phyloP scores from a whole-genome alignment of 2,888 invertebrate genomes.

The Achlya flavicornis region DNA sequence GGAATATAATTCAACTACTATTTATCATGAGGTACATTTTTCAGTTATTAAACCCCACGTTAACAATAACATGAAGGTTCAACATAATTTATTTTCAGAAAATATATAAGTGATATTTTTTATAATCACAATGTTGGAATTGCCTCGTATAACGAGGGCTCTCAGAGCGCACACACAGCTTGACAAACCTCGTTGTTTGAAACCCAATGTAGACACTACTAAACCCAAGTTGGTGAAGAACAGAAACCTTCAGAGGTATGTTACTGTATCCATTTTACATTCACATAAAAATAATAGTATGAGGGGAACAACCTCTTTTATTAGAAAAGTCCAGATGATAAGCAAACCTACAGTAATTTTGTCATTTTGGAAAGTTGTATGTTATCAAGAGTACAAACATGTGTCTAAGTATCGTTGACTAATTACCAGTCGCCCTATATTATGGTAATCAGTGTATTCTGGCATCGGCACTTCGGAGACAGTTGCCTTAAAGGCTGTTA shows the following conservation, averaged over 20 bases:
- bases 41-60: not conserved
- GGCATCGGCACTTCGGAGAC: no score
- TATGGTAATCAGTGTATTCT: no score
- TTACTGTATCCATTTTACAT: not conserved
- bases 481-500: no score
- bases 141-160: constrained; percentile 87
- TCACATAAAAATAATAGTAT: not conserved
- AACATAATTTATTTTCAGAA: not conserved
- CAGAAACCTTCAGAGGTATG: constrained; percentile 62
- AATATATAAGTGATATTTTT: not conserved
- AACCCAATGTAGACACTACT: constrained; percentile 49
- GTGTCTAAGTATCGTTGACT: no score
- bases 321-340: no score
- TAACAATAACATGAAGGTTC: not conserved
- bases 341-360: no score
- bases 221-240: constrained; percentile 40
- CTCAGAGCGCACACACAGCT: constrained; percentile 85
- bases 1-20: not conserved
- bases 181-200: constrained; percentile 74
- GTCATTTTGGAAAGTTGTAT: no score
- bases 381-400: no score
- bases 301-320: no score
- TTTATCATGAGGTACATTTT: not conserved
- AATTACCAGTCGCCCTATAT: no score
- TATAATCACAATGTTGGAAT: constrained; percentile 59